Conservation (phyloP, 1,140 invertebrate genomes). For the Geopemphigus sp. region DNA sequence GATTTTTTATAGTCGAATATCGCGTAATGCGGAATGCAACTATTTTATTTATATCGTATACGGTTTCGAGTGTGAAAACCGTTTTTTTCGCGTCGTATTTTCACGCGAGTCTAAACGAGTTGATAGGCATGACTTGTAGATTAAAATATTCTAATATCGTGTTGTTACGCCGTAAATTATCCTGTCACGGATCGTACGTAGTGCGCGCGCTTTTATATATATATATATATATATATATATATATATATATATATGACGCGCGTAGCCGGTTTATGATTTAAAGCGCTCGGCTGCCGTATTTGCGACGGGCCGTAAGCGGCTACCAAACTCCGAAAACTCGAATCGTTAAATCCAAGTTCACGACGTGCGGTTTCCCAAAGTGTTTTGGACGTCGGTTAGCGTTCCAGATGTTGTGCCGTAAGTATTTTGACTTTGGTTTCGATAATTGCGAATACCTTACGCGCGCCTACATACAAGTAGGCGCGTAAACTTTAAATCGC, state of each 20-base stretch:
- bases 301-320: background rate
- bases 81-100: too few species aligned
- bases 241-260: background rate
- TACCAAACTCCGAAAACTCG: conserved; percentile 1
- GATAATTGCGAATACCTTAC: conserved; percentile 6
- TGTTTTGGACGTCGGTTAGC: background rate
- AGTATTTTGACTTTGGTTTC: background rate
- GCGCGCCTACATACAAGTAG: background rate
- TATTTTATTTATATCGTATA: too few species aligned
- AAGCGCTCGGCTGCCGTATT: background rate
- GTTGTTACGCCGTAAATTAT: background rate
- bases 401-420: conserved; percentile 10
- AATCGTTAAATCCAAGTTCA: conserved; percentile 22
- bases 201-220: background rate
- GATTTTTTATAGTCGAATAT: too few species aligned
- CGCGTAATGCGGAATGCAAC: too few species aligned
- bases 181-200: background rate
- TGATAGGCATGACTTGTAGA: background rate
- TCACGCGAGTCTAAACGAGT: background rate
- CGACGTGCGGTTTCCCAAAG: background rate
- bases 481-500: too few species aligned
- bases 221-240: background rate
- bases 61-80: too few species aligned
- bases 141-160: too few species aligned
- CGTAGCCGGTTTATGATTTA: background rate